phyloP scores from a whole-genome alignment of 2,113 vertebrate genomes.

The Scalopus aquaticus region DNA sequence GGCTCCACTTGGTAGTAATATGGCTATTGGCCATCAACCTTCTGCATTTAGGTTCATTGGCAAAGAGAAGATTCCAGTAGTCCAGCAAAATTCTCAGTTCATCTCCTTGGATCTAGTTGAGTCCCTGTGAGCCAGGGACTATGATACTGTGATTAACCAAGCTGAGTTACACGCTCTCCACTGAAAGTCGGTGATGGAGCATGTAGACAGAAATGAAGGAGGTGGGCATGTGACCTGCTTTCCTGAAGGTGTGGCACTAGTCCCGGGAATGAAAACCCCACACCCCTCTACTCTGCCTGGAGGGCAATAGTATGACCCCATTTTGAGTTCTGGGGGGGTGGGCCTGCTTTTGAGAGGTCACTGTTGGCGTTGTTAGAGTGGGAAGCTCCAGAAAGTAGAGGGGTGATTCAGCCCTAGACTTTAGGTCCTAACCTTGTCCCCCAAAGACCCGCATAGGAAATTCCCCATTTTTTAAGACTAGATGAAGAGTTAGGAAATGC shows the following conservation, averaged over 20 bases:
- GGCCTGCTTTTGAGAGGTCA: neutral
- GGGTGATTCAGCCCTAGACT: neutral
- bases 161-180: accelerated
- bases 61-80: neutral
- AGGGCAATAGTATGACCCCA: neutral
- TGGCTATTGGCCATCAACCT: neutral
- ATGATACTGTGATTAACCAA: neutral
- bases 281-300: neutral
- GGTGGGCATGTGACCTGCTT: neutral
- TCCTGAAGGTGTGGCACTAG: neutral
- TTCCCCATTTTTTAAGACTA: neutral
- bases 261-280: accelerated
- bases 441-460: slow-evolving; percentile 49
- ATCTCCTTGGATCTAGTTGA: neutral
- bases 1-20: neutral
- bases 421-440: neutral
- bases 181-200: too few species aligned
- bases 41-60: neutral
- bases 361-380: neutral
- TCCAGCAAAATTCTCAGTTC: neutral
- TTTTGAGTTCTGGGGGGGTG: neutral
- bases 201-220: neutral
- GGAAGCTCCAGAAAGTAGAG: neutral
- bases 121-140: neutral
- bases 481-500: slow-evolving; percentile 1